A percentile compares a stretch with the other conserved stretches of the same genome.
Conservation (phyloP, 2,113 vertebrate species). For the Strix aluco region DNA sequence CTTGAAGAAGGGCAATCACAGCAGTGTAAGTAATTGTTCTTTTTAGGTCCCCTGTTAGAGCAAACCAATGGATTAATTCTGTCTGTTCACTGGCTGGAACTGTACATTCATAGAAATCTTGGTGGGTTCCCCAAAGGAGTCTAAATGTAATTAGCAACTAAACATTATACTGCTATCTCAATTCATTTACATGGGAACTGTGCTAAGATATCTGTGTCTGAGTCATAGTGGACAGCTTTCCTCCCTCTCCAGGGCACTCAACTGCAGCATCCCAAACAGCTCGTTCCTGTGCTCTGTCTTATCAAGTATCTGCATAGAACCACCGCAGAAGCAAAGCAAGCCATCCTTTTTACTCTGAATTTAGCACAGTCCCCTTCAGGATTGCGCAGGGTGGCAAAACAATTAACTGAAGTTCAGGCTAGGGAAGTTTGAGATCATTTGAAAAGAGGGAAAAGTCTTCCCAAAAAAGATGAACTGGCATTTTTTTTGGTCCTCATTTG, state of each 20-base stretch:
- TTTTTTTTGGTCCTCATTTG: neutral
- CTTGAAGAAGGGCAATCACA: slow-evolving; percentile 38
- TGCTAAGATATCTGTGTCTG: neutral
- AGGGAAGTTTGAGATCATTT: neutral
- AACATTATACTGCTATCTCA: neutral
- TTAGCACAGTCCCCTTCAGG: neutral
- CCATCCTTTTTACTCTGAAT: neutral
- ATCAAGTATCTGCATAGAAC: neutral
- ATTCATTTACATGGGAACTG: slow-evolving; percentile 1
- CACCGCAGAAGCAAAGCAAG: neutral
- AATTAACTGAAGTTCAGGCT: neutral
- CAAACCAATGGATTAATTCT: slow-evolving; percentile 36
- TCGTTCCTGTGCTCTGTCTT: neutral
- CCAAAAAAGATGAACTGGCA: neutral
- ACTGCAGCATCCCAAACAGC: neutral
- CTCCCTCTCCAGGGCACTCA: neutral
- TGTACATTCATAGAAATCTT: slow-evolving; percentile 15
- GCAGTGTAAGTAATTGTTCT: slow-evolving; percentile 31
- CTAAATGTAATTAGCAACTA: slow-evolving; percentile 50
- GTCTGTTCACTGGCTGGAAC: slow-evolving; percentile 19
- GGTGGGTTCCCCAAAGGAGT: slow-evolving; percentile 29
- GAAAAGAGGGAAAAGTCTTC: neutral
- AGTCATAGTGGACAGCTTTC: neutral
- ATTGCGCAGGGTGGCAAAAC: neutral
- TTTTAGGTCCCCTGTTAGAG: slow-evolving; percentile 25